Evolutionary conservation across 2,888 invertebrate genomes (phyloP), one percentile per base, ranked within the genome.

Genomic region (Herminia tarsipennalis): DNA sequence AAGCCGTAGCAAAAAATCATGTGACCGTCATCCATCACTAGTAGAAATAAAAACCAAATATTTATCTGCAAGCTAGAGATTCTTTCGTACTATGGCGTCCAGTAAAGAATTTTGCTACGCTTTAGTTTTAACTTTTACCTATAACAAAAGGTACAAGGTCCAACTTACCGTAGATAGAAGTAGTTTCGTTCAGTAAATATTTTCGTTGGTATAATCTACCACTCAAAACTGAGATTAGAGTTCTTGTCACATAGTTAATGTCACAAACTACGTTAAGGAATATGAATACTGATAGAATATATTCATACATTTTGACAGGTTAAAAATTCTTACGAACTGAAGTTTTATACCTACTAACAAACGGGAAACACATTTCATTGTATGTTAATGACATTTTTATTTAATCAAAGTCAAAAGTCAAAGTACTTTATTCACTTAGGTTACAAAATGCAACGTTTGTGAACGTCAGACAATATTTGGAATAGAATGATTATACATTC

Each of bases 201-300:
- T 88, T 93, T 47, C 93, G 93, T 83, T 95, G 94, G 73, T 93
- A 93, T 49, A 94, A 91, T 51, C 93, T 91, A 17, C 95, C 95
- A 56, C 93, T 86, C 56, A 95, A 65, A 32, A 95, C 93, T 59
- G 94, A 94, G 61, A 95, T 85, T 61, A 93, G 88, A 77, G 95
- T 93, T 66, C 96, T 92, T 56, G 94, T 75, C 73, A 96, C 94
- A 79, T 96, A 96, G 79, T 95, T 95, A 28, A 96, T 82, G 81
- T 96, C 96, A 66, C 94, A 91, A 42, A 93, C 76, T 35, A 93
- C 83, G 71, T 95, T 94, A 4, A 95, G 75, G 18, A 94, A 62
- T 46, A 94, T 69, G 54, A 85, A 68, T 43, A 70, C 12, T 27
- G 62, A 27, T 24, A 73, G 38, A 38, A 72, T 20, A 42, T 48